Evolutionary conservation across 2,113 vertebrate species (phyloP).

Genomic region (Psittacus erithacus): DNA sequence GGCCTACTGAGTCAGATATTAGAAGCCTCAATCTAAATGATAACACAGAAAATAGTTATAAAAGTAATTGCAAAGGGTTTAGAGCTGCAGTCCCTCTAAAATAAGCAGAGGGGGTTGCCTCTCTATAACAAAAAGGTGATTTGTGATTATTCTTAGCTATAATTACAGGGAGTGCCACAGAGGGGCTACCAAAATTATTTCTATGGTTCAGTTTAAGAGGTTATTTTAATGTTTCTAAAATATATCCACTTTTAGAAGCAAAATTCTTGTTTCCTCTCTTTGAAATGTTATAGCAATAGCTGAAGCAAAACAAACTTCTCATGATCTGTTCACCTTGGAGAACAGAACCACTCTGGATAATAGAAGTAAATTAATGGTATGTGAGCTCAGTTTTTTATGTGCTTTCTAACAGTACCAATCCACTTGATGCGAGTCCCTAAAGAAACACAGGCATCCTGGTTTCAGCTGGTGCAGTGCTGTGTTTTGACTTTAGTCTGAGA

Average conservation of each 20-base stretch:
- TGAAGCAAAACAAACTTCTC: not conserved
- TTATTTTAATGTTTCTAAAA: not conserved
- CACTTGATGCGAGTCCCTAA: not conserved
- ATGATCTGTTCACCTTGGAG: not conserved
- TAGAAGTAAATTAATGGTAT: not conserved
- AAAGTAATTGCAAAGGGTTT: conserved; percentile 49
- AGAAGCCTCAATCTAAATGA: conserved; percentile 48
- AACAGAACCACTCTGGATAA: not conserved
- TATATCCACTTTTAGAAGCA: not conserved
- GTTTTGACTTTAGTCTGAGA: not conserved
- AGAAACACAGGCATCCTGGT: not conserved
- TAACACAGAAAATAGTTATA: not conserved
- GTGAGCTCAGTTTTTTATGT: not conserved
- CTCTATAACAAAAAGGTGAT: not conserved
- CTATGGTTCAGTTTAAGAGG: not conserved
- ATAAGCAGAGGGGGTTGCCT: not conserved
- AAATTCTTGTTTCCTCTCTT: not conserved
- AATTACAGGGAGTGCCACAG: not conserved
- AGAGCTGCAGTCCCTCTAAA: conserved; percentile 34
- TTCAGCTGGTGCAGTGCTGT: not conserved
- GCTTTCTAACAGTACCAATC: not conserved
- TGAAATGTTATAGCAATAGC: not conserved
- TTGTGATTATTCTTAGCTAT: not conserved
- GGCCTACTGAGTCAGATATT: conserved; percentile 34
- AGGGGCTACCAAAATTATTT: not conserved